Conservation (phyloP, 2,113 vertebrate species). For the Tachycineta bicolor region DNA sequence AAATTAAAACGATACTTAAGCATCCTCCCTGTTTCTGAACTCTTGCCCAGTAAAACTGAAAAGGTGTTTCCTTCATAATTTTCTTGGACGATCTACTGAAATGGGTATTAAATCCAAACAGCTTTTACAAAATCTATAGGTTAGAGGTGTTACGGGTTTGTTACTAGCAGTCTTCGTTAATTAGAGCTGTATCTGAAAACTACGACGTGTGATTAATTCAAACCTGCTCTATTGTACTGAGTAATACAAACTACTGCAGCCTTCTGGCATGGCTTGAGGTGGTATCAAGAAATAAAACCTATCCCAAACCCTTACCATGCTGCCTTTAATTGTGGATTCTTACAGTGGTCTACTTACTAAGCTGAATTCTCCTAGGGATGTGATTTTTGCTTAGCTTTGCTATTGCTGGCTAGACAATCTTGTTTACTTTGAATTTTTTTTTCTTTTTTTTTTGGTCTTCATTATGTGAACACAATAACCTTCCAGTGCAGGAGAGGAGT, state of each 20-base stretch:
- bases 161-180: neutral
- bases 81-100: neutral
- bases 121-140: neutral
- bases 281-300: neutral
- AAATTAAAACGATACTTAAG: neutral
- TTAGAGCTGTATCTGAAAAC: neutral
- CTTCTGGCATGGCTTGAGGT: neutral
- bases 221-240: neutral
- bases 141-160: neutral
- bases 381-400: conserved; percentile 1
- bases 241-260: neutral
- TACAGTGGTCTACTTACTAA: neutral
- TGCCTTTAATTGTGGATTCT: neutral
- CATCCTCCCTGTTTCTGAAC: neutral
- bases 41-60: neutral
- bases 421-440: neutral
- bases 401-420: neutral
- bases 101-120: neutral
- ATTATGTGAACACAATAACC: neutral
- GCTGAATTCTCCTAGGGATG: neutral
- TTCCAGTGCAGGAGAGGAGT: neutral
- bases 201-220: neutral
- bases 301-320: neutral
- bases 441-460: neutral
- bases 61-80: neutral